Evolutionary conservation across 2,113 vertebrate genomes (phyloP), one percentile per base, ranked within the genome.

Genomic region (Campylomormyrus numenius): DNA sequence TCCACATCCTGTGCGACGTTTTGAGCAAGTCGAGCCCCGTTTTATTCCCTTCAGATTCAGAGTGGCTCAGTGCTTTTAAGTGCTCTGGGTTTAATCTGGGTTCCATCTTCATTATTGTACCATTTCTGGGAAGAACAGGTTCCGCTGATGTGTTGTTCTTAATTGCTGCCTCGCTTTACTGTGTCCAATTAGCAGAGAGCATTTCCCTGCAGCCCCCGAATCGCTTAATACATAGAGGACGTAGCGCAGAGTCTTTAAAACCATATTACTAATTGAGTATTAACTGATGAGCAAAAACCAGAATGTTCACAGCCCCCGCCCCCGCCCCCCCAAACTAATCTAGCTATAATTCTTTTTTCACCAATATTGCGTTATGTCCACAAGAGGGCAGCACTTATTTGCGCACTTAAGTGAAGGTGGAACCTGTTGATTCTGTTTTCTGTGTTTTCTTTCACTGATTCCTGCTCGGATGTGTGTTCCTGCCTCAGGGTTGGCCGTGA

Each of bases 401-500:
- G 46, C 62, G 45, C 19, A 42, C 19, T 56, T 21, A 21, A 56
- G 83, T 45, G 15, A 50, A 48, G 15, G 5, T 49, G 2, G 58
- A 21, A 24, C 88, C 58, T 87, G 49, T 87, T 87, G 31, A 87
- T 56, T 15, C 45, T 3, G 31, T 17, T 87, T 87, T 62, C 21
- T 66, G 87, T 31, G 39, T 13, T 49, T 27, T 4, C 2, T 45
- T 66, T 19, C 56, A 48, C 24, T 77, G 27, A 45, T 45, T 74
- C 15, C 31, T 92, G 17, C 83, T n/a, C 5, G 83, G 7, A n/a
- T 48, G 83, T 90, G 6, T 92, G 0, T 49, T 70, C 11, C n/a
- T 35, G 15, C 24, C 48, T 35, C 87, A 99, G 98, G 98, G 90
- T 95, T 99, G n/a, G 97, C 98, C 0, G 98, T 99, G 1, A 99